Base-by-base conservation (phyloP, 2,888 invertebrate genomes). In the Macaria notata region DNA sequence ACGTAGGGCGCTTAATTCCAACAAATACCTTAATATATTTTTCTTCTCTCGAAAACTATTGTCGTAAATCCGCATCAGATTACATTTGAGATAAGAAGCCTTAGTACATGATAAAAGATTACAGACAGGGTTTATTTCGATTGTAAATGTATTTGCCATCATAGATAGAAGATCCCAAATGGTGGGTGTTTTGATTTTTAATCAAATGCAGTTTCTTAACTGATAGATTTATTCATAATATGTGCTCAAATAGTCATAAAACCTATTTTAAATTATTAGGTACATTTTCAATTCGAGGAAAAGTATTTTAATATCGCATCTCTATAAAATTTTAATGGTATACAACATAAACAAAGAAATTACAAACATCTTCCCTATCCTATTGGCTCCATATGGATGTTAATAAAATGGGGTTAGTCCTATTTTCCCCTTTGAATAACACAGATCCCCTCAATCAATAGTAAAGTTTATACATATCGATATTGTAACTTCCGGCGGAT, bases 1-100 rank as follows among this genome's bases (percentile, higher is more conserved):
- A 54, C 49, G 54, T 41, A 49, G 43, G 43, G 5, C n/a, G 47
- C 46, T 53, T 53, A 53, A 53, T 43, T 48, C 46, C 42, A 53
- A 47, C n/a, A 47, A 46, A 41, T 47, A 29, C 46, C 42, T 19
- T 31, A 43, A 43, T 29, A n/a, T 8, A 31, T 49, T 43, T 49
- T 31, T 43, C 19, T 43, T 19, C 33, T 43, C 19, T 42, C 33
- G 0, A 49, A 41, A 33, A 43, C 29, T 49, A 31, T 36, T 44
- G 49, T 39, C 49, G 54, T 45, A 48, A 36, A 45, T 33, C 39
- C 38, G 39, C 33, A 8, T 49, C 3, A 44, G 49, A 45, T 44
- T 43, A 9, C 7, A 33, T 36, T 36, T 36, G 1, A 45, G 49
- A 55, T 49, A 55, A 55, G 44, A 39, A 3, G 5, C 31, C 33